Evolutionary conservation across 2,113 vertebrate species (phyloP).

Genomic region (Rattus norvegicus): GRCr8 NC_086024.1:121327001-121327500

Average conservation of each 20-base stretch:
- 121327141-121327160: background rate
- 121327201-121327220: too few species aligned
- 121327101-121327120: background rate
- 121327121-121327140: background rate
- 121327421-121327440: background rate
- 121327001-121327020: background rate
- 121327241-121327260: background rate
- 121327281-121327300: background rate
- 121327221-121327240: background rate
- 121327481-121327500: background rate
- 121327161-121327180: too few species aligned
- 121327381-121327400: background rate
- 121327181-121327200: background rate
- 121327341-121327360: conserved; percentile 23
- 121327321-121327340: background rate
- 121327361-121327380: background rate
- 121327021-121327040: background rate
- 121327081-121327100: background rate
- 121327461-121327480: background rate
- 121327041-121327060: background rate
- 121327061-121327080: background rate
- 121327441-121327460: background rate
- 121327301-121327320: background rate
- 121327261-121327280: background rate
- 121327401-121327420: background rate